Base-by-base conservation (phyloP, 2,888 invertebrate species). In the Oegoconia quadripuncta region DNA sequence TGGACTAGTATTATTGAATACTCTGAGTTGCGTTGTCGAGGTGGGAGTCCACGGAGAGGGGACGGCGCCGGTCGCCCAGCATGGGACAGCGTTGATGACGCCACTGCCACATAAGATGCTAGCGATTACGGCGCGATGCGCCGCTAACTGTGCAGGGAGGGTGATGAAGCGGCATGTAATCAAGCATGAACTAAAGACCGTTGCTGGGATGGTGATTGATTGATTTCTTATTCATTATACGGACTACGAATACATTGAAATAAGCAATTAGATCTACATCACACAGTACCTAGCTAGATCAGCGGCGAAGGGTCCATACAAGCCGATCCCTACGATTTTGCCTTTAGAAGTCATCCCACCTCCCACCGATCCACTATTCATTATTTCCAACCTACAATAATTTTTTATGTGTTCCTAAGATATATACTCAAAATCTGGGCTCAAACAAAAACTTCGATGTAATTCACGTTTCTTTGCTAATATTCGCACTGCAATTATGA, bases 1-100 rank as follows among this genome's bases (percentile, higher is more conserved):
- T 0, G 90, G 90, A 0, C 52, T 93, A 31, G 89, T 91, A 41
- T 64, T 93, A 16, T 73, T 93, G 51, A 93, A 93, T 63, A 89
- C 91, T 0, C 66, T 92, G 9, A 89, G 86, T 0, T 93, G 93
- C 55, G 66, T 84, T 1, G 64, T 92, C 7, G 82, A 80, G 15
- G 45, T 80, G 34, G 48, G 65, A 0, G 69, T 84, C 31, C 50
- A 46, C 1, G 80, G 75, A 0, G 72, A 75, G 40, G 80, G 78
- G 0, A 43, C 74, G 1, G 76, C 69, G 0, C 49, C 70, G 0
- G 70, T 84, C 11, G 83, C 79, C 25, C 49, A 55, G n/a, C 68
- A 65, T 25, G 84, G 83, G 3, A 83, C 84, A 0, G 76, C 76
- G 0, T 65, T 86, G 2, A 71, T 86, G 65, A 63, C 79, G 0